Conservation (phyloP, 2,113 vertebrate genomes). For the Empidonax traillii region DNA sequence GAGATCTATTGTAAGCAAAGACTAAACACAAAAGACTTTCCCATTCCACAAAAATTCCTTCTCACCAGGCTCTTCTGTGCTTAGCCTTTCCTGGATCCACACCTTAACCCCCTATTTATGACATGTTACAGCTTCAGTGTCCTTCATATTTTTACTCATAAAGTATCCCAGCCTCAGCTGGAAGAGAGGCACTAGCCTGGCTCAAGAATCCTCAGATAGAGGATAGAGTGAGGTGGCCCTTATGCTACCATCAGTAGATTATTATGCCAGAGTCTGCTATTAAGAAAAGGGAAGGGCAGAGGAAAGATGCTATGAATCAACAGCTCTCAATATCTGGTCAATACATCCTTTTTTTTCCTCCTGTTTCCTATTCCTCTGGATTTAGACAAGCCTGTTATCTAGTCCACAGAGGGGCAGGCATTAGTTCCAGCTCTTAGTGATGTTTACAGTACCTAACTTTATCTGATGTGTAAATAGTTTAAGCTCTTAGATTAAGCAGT, state of each 20-base stretch:
- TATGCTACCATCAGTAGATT: neutral
- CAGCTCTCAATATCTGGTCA: neutral
- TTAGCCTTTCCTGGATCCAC: neutral
- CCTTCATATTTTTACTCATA: neutral
- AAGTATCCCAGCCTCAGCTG: neutral
- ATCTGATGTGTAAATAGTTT: constrained; percentile 15
- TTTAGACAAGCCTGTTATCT: constrained; percentile 25
- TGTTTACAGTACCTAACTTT: constrained; percentile 1
- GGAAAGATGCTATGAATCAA: neutral
- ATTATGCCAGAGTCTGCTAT: neutral
- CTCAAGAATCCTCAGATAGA: neutral
- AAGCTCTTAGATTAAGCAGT: neutral
- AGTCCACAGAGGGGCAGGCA: neutral
- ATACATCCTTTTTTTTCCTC: neutral
- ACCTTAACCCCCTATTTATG: neutral
- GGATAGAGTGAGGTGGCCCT: neutral
- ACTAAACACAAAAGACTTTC: neutral
- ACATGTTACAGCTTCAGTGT: neutral
- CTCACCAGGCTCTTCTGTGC: neutral
- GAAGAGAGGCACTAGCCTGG: neutral
- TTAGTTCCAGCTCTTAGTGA: neutral
- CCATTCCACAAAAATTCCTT: neutral
- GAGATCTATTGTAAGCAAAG: neutral
- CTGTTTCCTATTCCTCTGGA: neutral
- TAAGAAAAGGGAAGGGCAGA: neutral